These are phyloP conservation scores for Limnephilus lunatus DNA, from an alignment of 2,888 invertebrate genomes.

Conservation along the genomic window DNA sequence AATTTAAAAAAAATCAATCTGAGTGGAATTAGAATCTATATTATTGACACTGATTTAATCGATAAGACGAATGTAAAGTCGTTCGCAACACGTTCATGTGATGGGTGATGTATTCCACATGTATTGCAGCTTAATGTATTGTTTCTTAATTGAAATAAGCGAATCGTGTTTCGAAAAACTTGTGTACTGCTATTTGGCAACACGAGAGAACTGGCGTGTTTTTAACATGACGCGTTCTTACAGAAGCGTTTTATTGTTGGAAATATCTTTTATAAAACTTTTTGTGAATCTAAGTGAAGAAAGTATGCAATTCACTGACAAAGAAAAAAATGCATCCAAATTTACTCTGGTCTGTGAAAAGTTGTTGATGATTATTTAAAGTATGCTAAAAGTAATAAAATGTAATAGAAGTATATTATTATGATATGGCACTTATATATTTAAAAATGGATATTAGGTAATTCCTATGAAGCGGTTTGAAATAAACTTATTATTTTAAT, in stretches of 20 bases:
- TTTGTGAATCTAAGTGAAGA: neutral
- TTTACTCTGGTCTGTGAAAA: neutral
- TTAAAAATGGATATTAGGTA: slow-evolving; percentile 29
- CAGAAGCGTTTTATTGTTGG: neutral
- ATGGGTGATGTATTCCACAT: neutral
- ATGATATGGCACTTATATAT: slow-evolving; percentile 29
- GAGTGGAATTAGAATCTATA: neutral
- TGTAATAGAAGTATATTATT: neutral
- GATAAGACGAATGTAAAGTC: neutral
- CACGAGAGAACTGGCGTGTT: neutral
- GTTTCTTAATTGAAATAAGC: neutral
- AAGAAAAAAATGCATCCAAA: slow-evolving; percentile 30
- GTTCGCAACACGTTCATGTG: neutral
- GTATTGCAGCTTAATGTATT: neutral
- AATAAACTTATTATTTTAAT: slow-evolving; percentile 22
- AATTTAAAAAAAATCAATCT: no score
- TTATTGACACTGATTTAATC: neutral
- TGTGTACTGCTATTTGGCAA: neutral
- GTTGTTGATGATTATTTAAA: neutral
- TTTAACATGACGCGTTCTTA: neutral
- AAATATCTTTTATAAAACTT: neutral
- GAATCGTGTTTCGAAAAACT: neutral
- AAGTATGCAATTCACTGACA: neutral
- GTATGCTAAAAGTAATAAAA: neutral
- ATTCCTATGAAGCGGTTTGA: slow-evolving; percentile 31